Conservation (phyloP, 2,888 invertebrate species). For the Pyrocoelia pectoralis region DNA sequence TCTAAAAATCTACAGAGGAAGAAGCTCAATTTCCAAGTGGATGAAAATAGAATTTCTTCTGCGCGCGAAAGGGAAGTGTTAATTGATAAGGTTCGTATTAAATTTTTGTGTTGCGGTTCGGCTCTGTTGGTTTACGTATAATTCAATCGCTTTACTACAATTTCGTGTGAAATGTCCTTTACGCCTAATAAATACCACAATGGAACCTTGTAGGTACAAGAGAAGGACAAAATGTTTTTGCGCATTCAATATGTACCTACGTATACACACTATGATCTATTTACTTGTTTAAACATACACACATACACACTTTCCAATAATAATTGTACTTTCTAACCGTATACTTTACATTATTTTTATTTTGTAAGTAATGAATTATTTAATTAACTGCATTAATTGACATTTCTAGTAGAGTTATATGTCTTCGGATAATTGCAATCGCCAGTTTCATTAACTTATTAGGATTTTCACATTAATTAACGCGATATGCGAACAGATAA, state of each 20-base stretch:
- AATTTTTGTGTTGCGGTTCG: constrained; percentile 44
- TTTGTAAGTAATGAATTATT: constrained; percentile 31
- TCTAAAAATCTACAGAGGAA: constrained; percentile 33
- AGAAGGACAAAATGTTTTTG: constrained; percentile 16
- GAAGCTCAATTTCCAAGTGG: constrained; percentile 25
- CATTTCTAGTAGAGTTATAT: constrained; percentile 32
- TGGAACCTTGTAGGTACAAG: constrained; percentile 12
- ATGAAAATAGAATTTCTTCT: constrained; percentile 5
- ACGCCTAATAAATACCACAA: constrained; percentile 17
- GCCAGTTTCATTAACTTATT: constrained; percentile 31
- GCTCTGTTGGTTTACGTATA: constrained; percentile 40
- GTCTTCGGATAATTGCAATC: constrained; percentile 37
- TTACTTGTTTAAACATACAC: constrained; percentile 21
- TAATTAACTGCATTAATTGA: constrained; percentile 39
- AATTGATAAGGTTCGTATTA: constrained; percentile 40
- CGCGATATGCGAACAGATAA: constrained; percentile 10
- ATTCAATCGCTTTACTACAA: constrained; percentile 21
- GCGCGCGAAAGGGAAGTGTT: constrained; percentile 28
- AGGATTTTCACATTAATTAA: constrained; percentile 27
- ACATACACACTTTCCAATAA: constrained; percentile 44
- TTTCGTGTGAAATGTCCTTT: constrained; percentile 22
- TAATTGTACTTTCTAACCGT: constrained; percentile 45
- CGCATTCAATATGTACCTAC: not conserved
- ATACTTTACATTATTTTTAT: constrained; percentile 34
- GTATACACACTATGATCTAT: constrained; percentile 18